phyloP scores from a whole-genome alignment of 2,888 invertebrate genomes.

The Atethmia centrago region DNA sequence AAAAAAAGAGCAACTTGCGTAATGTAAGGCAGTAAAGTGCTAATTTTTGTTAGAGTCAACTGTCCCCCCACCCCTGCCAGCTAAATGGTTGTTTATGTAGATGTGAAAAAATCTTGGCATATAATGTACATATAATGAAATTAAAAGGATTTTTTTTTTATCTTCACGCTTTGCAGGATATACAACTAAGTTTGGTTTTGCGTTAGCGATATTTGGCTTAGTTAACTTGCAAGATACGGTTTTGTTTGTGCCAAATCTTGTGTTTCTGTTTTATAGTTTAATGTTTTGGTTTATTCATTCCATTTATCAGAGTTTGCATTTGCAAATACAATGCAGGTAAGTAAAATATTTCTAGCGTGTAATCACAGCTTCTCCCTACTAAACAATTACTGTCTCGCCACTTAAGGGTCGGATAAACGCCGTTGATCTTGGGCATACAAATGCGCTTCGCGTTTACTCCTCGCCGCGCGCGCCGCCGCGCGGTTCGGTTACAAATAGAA shows the following conservation, averaged over 20 bases:
- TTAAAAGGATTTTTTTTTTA: too few species aligned
- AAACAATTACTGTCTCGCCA: neutral
- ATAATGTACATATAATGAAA: too few species aligned
- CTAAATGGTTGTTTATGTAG: too few species aligned
- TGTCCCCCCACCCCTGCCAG: too few species aligned
- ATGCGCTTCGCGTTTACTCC: too few species aligned
- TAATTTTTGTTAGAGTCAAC: too few species aligned
- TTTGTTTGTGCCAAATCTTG: neutral
- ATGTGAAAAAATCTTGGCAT: too few species aligned
- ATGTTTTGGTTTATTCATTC: neutral
- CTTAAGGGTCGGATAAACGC: constrained; percentile 3
- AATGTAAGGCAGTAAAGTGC: too few species aligned
- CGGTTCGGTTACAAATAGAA: too few species aligned
- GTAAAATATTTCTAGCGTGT: neutral
- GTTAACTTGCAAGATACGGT: neutral
- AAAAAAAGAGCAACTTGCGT: too few species aligned
- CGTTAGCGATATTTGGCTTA: neutral
- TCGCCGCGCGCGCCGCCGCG: too few species aligned
- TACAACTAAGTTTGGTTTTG: neutral
- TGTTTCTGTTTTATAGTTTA: neutral
- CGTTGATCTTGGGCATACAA: too few species aligned
- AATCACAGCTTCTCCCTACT: neutral
- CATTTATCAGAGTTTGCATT: neutral
- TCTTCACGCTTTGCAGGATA: neutral
- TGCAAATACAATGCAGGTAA: neutral